phyloP scores from a whole-genome alignment of 2,797 vertebrate species.

The Eptatretus atami region DNA sequence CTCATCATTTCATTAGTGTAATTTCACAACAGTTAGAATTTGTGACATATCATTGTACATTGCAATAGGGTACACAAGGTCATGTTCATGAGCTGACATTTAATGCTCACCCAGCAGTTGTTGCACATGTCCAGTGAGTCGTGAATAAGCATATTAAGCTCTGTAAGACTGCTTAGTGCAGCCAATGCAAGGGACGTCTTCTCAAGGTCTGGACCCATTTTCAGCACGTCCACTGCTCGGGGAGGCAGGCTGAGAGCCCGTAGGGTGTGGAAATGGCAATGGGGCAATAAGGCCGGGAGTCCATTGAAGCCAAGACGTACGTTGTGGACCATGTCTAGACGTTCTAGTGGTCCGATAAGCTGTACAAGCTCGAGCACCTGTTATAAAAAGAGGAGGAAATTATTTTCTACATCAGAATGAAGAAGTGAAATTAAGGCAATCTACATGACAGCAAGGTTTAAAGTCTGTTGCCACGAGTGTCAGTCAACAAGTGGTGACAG shows the following conservation, averaged over 20 bases:
- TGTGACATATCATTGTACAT: too few relatives aligned
- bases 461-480: too few relatives aligned
- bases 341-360: slow-evolving; percentile 13
- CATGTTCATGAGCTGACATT: too few relatives aligned
- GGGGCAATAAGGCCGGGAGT: slow-evolving; percentile 37
- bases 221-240: slow-evolving; percentile 26
- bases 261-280: slow-evolving; percentile 25
- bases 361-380: too few relatives aligned
- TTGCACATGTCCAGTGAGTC: slow-evolving; percentile 42
- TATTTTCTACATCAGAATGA: too few relatives aligned
- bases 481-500: too few relatives aligned
- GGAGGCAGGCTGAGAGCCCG: slow-evolving; percentile 44
- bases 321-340: slow-evolving; percentile 64
- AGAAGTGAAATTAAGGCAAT: too few relatives aligned
- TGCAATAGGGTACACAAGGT: too few relatives aligned
- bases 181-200: slow-evolving; percentile 33
- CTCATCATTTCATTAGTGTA: too few relatives aligned
- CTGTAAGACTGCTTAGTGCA: slow-evolving; percentile 24
- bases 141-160: slow-evolving; percentile 46
- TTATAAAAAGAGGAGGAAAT: too few relatives aligned
- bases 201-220: slow-evolving; percentile 18
- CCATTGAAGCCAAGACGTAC: slow-evolving; percentile 43
- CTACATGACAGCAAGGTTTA: too few relatives aligned
- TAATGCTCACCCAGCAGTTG: slow-evolving; percentile 29
- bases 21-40: too few relatives aligned